phyloP scores from a whole-genome alignment of 2,888 invertebrate genomes.

The Empis livida region DNA sequence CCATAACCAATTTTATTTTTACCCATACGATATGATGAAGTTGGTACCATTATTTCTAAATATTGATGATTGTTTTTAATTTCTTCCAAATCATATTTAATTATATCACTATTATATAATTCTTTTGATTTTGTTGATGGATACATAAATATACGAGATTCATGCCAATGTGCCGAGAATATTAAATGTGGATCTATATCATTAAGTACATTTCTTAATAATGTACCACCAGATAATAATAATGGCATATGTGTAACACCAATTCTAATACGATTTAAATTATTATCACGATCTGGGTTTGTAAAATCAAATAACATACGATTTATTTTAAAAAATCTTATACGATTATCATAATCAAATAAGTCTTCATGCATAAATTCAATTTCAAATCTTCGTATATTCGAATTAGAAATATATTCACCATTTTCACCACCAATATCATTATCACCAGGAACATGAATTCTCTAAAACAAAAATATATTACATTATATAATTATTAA shows the following conservation, averaged over 20 bases:
- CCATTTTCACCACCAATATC: conserved; percentile 92
- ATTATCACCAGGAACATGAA: conserved; percentile 92
- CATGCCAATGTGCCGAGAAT: conserved; percentile 57
- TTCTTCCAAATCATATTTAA: conserved; percentile 25
- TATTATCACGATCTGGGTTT: conserved; percentile 36
- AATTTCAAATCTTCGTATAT: conserved; percentile 57
- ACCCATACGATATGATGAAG: conserved; percentile 96
- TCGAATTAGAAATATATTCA: conserved; percentile 49
- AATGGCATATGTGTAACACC: conserved; percentile 65
- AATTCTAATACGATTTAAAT: conserved; percentile 34
- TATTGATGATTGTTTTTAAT: conserved; percentile 33
- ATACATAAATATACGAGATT: conserved; percentile 32
- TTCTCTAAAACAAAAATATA: conserved; percentile 40
- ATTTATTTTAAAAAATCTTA: conserved; percentile 64
- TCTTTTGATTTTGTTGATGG: conserved; percentile 29
- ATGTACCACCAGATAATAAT: conserved; percentile 29
- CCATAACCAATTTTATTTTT: conserved; percentile 76
- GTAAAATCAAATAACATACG: conserved; percentile 52
- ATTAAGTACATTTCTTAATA: conserved; percentile 41
- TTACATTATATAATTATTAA: not conserved
- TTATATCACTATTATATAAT: conserved; percentile 27
- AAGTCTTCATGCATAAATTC: conserved; percentile 59
- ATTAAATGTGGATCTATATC: conserved; percentile 54
- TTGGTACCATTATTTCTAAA: conserved; percentile 79
- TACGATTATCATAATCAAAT: conserved; percentile 42